Percentiles rank a stretch among this genome's conserved stretches.
phyloP scores from a whole-genome alignment of 1,140 invertebrate species.

The Sitobion miscanthi region DNA sequence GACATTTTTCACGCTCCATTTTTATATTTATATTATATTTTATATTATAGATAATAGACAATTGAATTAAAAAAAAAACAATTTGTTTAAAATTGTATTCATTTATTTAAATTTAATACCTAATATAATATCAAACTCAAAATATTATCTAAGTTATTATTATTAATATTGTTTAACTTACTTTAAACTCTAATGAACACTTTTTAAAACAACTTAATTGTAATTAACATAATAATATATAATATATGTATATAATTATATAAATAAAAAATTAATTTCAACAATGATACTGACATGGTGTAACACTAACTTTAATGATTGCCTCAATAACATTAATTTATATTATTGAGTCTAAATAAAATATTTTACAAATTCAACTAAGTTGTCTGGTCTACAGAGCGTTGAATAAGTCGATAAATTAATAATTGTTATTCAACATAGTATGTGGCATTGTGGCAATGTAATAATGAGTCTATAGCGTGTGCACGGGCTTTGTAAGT shows the following conservation, averaged over 20 bases:
- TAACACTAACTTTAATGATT: constrained; percentile 24
- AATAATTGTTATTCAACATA: background rate
- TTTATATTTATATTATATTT: background rate
- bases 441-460: background rate
- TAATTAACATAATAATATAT: constrained; percentile 22
- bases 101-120: constrained; percentile 24
- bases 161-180: background rate
- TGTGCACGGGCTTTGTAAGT: background rate
- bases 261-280: constrained; percentile 19
- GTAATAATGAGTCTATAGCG: background rate
- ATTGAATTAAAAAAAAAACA: background rate
- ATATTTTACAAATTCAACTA: constrained; percentile 15
- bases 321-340: background rate
- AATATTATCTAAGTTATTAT: constrained; percentile 8
- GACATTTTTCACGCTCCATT: too few species aligned
- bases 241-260: constrained; percentile 1
- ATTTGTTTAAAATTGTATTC: background rate
- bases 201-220: constrained; percentile 28
- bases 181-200: constrained; percentile 43
- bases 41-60: background rate
- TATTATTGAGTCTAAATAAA: constrained; percentile 16
- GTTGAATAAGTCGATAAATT: background rate
- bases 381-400: background rate
- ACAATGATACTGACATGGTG: background rate
- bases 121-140: constrained; percentile 24